Percentiles rank a stretch among this genome's conserved stretches.
phyloP scores from a whole-genome alignment of 2,888 invertebrate species.

The Idaea straminata region DNA sequence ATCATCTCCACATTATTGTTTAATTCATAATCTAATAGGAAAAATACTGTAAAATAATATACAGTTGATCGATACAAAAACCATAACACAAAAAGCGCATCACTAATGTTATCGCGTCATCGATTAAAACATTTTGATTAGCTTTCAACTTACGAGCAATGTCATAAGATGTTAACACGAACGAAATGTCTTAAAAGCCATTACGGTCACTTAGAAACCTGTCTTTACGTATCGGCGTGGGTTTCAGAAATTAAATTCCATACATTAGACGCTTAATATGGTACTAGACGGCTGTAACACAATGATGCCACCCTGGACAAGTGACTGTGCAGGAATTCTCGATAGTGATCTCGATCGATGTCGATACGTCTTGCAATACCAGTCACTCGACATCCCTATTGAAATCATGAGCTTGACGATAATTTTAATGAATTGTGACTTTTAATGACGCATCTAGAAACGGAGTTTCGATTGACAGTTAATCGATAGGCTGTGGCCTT shows the following conservation, averaged over 20 bases:
- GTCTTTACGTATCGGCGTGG: constrained; percentile 55
- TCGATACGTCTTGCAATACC: constrained; percentile 72
- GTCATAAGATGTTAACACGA: constrained; percentile 66
- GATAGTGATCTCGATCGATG: constrained; percentile 67
- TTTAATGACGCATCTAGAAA: constrained; percentile 71
- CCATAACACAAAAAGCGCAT: constrained; percentile 41
- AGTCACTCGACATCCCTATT: constrained; percentile 76
- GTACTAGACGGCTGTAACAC: constrained; percentile 71
- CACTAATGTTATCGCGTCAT: constrained; percentile 75
- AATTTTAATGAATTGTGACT: constrained; percentile 78
- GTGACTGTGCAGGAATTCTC: constrained; percentile 76
- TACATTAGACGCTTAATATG: constrained; percentile 74
- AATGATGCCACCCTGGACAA: constrained; percentile 77
- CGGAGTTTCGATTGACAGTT: constrained; percentile 39
- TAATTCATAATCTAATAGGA: constrained; percentile 29
- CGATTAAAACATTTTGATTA: constrained; percentile 80
- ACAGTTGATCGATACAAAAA: constrained; percentile 38
- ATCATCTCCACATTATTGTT: constrained; percentile 22
- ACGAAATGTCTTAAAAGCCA: constrained; percentile 68
- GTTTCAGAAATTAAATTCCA: constrained; percentile 75
- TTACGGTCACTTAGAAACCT: constrained; percentile 54
- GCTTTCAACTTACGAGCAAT: constrained; percentile 78
- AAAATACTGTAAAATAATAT: constrained; percentile 31
- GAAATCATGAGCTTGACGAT: constrained; percentile 72
- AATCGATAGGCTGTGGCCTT: constrained; percentile 27